Base-by-base conservation (phyloP, 1,140 invertebrate genomes). In the Zaprionus camerounensis region DNA sequence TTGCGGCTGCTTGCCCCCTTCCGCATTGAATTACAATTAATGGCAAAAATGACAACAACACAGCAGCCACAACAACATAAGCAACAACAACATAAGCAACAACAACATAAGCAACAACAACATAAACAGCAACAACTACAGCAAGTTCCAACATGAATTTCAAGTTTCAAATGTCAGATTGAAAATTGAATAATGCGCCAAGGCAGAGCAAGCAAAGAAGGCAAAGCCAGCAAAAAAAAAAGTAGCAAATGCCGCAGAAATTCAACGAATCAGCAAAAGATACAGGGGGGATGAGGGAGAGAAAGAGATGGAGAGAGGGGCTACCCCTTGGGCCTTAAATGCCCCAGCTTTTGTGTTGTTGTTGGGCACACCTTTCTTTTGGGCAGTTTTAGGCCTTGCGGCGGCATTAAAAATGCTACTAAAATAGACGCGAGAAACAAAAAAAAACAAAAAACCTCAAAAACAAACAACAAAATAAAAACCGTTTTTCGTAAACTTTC, bases 1-100 rank as follows among this genome's bases (percentile, higher is more conserved):
- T 20, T 55, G 31, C 36, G 5, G 36, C 22, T 34, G 31, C 31
- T 56, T 44, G 24, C 64, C 26, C 63, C 63, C 61, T 57, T 85
- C 68, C 73, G 86, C 79, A 90, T 90, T 82, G 85, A 77, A 90
- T 90, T 90, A 91, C 85, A 90, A 85, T 91, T 90, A 90, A 80
- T 80, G 67, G 63, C 82, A 78, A 69, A 72, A 55, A 58, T 38
- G 51, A 49, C 69, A 68, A 44, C 46, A 71, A 58, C 41, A 44
- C 15, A 46, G 41, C 22, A 61, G 66, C 68, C 65, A 59, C 78
- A 56, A 64, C 59, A 56, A 59, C 41, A 34, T 53, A 28, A 28
- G 26, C 26, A 28, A 6, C 26, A 28, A 28, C 1, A 22, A 22
- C 20, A 22, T 26, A 26, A 61, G n/a, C n/a, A n/a, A 59, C 78